Conservation (phyloP, 2,797 vertebrate species). For the Malacoctenus gilli region DNA sequence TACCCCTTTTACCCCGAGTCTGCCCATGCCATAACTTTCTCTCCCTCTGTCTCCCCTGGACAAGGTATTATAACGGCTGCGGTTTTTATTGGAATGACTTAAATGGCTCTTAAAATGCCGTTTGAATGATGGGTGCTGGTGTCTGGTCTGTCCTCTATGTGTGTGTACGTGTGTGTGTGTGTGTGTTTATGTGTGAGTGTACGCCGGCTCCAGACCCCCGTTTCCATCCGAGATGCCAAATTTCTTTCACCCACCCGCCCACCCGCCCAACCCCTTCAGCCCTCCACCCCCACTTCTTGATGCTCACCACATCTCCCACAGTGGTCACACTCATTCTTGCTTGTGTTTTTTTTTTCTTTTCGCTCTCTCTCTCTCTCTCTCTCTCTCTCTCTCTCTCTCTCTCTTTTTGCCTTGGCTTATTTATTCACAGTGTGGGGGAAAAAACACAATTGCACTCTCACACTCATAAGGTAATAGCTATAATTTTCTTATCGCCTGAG, state of each 20-base stretch:
- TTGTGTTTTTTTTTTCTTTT: conserved; percentile 5
- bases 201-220: conserved; percentile 48
- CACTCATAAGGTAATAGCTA: conserved; percentile 63
- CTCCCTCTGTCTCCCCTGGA: conserved; percentile 54
- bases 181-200: conserved; percentile 50
- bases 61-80: conserved; percentile 67
- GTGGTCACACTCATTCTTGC: conserved; percentile 63
- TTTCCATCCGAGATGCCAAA: conserved; percentile 74
- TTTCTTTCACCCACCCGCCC: conserved; percentile 59
- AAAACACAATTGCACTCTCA: conserved; percentile 59
- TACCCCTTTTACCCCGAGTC: conserved; percentile 14
- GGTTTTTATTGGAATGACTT: conserved; percentile 77
- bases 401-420: conserved; percentile 20
- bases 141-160: conserved; percentile 56
- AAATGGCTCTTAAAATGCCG: conserved; percentile 74
- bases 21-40: conserved; percentile 42
- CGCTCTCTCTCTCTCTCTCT: accelerated
- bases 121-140: conserved; percentile 65
- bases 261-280: neutral
- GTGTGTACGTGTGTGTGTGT: conserved; percentile 19
- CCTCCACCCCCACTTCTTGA: conserved; percentile 49
- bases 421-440: conserved; percentile 38
- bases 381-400: neutral
- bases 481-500: conserved; percentile 71
- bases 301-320: conserved; percentile 71